Conservation (phyloP, 2,888 invertebrate genomes). For the Leptinotarsa tumamoca region DNA sequence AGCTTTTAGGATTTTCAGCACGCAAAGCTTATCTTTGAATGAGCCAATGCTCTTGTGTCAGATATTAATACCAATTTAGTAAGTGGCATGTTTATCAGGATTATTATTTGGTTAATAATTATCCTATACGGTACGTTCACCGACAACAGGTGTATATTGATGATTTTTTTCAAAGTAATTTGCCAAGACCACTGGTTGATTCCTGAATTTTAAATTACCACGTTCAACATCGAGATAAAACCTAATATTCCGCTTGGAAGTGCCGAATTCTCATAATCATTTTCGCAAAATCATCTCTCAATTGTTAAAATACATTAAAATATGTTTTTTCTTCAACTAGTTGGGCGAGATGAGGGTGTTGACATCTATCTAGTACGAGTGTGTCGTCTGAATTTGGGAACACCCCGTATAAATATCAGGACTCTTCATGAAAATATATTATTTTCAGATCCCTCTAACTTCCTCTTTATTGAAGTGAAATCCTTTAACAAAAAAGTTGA, state of each 20-base stretch:
- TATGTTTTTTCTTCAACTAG: no score
- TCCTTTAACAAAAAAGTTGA: background rate
- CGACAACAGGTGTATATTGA: background rate
- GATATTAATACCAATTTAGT: slow-evolving; percentile 2
- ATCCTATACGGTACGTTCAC: background rate
- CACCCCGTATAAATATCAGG: no score
- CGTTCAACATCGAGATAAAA: no score
- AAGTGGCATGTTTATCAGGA: slow-evolving; percentile 12
- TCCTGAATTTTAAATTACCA: no score
- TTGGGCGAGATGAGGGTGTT: no score
- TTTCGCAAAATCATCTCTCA: no score
- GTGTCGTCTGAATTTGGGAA: no score
- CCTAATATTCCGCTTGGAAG: no score
- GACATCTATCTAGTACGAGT: no score
- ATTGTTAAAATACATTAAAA: no score
- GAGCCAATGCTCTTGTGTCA: background rate
- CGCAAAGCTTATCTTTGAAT: slow-evolving; percentile 13
- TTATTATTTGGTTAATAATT: slow-evolving; percentile 5
- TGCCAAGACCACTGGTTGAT: background rate
- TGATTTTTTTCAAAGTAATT: background rate
- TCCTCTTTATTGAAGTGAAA: background rate
- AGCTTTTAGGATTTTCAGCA: slow-evolving; percentile 1
- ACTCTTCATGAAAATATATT: background rate
- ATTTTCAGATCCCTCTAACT: background rate
- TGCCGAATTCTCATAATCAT: no score